A percentile compares a stretch with the other conserved stretches of the same genome.
phyloP scores from a whole-genome alignment of 2,797 vertebrate genomes.

The Microchirus variegatus region DNA sequence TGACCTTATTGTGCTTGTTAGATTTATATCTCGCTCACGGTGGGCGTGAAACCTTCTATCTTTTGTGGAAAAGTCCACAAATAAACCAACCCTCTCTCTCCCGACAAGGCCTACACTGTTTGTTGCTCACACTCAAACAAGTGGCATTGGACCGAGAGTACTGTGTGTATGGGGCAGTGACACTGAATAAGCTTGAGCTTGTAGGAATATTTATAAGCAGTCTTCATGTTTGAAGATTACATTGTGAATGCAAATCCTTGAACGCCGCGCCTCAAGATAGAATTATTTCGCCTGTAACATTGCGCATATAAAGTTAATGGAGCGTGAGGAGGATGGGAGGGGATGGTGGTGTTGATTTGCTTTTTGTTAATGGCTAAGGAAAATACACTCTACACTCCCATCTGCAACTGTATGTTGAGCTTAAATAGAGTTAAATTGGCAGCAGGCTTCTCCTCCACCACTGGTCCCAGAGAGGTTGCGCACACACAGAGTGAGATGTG shows the following conservation, averaged over 20 bases:
- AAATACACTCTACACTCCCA: slow-evolving; percentile 31
- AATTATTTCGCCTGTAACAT: slow-evolving; percentile 31
- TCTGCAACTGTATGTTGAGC: slow-evolving; percentile 25
- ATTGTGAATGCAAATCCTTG: slow-evolving; percentile 33
- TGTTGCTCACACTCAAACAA: slow-evolving; percentile 25
- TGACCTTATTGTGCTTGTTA: slow-evolving; percentile 41
- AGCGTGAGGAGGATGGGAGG: slow-evolving; percentile 22
- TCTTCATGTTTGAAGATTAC: slow-evolving; percentile 38
- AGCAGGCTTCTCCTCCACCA: slow-evolving; percentile 7
- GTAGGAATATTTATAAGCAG: slow-evolving; percentile 39
- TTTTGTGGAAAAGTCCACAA: slow-evolving; percentile 44
- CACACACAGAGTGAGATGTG: background rate
- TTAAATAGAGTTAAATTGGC: slow-evolving; percentile 39
- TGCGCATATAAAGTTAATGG: slow-evolving; percentile 53
- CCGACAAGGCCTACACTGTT: slow-evolving; percentile 46
- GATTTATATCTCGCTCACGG: slow-evolving; percentile 53
- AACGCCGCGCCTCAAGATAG: slow-evolving; percentile 19
- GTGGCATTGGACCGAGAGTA: slow-evolving; percentile 26
- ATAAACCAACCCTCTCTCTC: slow-evolving; percentile 53
- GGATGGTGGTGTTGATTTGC: slow-evolving; percentile 22
- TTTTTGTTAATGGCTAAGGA: slow-evolving; percentile 49
- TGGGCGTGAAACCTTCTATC: slow-evolving; percentile 37
- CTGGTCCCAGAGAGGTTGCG: slow-evolving; percentile 25
- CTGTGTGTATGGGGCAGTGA: slow-evolving; percentile 15
- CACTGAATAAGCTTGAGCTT: slow-evolving; percentile 14